phyloP scores from a whole-genome alignment of 2,888 invertebrate genomes.

The Colostygia pectinataria region DNA sequence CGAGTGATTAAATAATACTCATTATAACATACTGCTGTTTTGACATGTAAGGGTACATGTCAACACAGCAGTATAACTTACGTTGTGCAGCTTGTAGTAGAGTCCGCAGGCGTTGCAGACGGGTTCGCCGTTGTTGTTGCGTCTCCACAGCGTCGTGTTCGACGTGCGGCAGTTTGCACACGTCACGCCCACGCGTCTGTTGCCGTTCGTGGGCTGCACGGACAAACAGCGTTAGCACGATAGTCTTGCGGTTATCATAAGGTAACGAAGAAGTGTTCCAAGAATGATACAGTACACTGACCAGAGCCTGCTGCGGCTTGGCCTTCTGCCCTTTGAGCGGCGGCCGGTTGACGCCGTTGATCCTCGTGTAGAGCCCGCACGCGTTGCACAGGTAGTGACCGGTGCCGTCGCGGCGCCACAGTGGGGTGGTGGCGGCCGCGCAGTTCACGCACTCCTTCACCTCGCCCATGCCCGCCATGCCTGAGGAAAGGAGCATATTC shows the following conservation, averaged over 20 bases:
- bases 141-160: slow-evolving; percentile 97
- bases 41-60: no score
- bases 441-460: slow-evolving; percentile 97
- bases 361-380: slow-evolving; percentile 95
- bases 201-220: slow-evolving; percentile 80
- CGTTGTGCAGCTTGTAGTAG: slow-evolving; percentile 94
- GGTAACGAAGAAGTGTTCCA: background rate
- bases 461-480: slow-evolving; percentile 81
- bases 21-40: no score
- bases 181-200: slow-evolving; percentile 88
- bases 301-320: slow-evolving; percentile 84
- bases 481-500: slow-evolving; percentile 38
- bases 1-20: no score
- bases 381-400: slow-evolving; percentile 99
- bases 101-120: slow-evolving; percentile 99
- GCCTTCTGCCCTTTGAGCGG: slow-evolving; percentile 85
- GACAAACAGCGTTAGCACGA: background rate
- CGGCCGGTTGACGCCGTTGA: slow-evolving; percentile 89
- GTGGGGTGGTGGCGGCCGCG: slow-evolving; percentile 94
- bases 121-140: slow-evolving; percentile 96
- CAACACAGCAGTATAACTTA: no score
- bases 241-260: no score
- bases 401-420: slow-evolving; percentile 99
- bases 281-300: slow-evolving; percentile 37
- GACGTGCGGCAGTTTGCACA: slow-evolving; percentile 98